A percentile compares a stretch with the other conserved stretches of the same genome.
These are phyloP conservation scores for Mythimna ferrago DNA, from an alignment of 2,888 invertebrate species.

Conservation along the genomic window DNA sequence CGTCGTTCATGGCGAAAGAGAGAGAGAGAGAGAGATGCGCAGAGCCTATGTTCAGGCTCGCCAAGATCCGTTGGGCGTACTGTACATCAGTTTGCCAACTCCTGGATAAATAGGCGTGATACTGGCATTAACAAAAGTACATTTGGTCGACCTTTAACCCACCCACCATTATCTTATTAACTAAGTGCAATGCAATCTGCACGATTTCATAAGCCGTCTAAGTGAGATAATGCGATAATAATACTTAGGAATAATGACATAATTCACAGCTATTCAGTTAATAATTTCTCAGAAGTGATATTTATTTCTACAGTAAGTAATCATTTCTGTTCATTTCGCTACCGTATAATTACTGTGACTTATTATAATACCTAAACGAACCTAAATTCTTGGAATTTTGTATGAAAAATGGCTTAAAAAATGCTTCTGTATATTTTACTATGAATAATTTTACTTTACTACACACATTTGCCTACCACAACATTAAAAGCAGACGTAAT, in stretches of 20 bases:
- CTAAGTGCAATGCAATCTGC: neutral
- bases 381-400: neutral
- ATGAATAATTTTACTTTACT: neutral
- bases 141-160: constrained; percentile 9
- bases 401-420: constrained; percentile 11
- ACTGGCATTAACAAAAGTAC: neutral
- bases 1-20: too few species aligned
- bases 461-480: neutral
- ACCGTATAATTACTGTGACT: constrained; percentile 13
- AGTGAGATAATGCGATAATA: neutral
- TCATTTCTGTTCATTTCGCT: constrained; percentile 27
- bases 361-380: constrained; percentile 2
- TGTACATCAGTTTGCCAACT: neutral
- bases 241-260: constrained; percentile 26
- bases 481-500: neutral
- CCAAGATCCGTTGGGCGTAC: too few species aligned
- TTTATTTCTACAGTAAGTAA: constrained; percentile 25
- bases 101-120: neutral
- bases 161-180: constrained; percentile 1
- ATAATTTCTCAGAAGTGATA: constrained; percentile 11
- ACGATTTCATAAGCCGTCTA: constrained; percentile 15
- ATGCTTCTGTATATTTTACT: neutral
- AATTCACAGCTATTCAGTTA: constrained; percentile 23
- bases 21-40: too few species aligned
- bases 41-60: too few species aligned